Percentiles rank a stretch among this genome's conserved stretches.
These are phyloP conservation scores for Agrotis exclamationis DNA, from an alignment of 2,888 invertebrate genomes.

Conservation along the genomic window DNA sequence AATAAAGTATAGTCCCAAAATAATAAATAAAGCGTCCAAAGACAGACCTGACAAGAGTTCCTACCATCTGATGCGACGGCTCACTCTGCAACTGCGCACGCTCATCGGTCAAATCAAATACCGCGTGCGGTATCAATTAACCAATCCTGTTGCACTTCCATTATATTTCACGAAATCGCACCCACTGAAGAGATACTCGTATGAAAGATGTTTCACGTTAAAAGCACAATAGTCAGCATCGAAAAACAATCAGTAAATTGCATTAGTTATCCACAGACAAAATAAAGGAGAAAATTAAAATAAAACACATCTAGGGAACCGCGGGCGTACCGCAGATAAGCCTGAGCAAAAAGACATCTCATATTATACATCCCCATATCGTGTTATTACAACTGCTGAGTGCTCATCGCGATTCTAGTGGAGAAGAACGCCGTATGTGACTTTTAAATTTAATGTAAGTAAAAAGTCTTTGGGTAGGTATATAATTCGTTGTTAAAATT, in stretches of 20 bases:
- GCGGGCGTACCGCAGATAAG: slow-evolving; percentile 69
- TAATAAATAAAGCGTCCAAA: too few relatives aligned
- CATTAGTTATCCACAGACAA: slow-evolving; percentile 23
- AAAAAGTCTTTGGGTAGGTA: background rate
- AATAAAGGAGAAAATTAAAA: slow-evolving; percentile 71
- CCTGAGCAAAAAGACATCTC: slow-evolving; percentile 79
- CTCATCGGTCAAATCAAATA: too few relatives aligned
- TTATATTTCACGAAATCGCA: too few relatives aligned
- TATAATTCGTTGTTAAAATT: background rate
- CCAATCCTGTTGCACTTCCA: too few relatives aligned
- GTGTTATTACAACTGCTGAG: slow-evolving; percentile 82
- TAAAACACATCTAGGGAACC: slow-evolving; percentile 70
- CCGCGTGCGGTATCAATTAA: too few relatives aligned
- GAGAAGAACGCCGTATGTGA: slow-evolving; percentile 64
- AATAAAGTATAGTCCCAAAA: background rate
- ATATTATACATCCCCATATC: slow-evolving; percentile 81
- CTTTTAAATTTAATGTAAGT: slow-evolving; percentile 36
- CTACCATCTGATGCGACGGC: too few relatives aligned
- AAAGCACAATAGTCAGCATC: background rate
- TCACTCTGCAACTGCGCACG: too few relatives aligned
- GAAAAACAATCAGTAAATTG: slow-evolving; percentile 32
- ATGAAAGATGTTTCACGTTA: background rate
- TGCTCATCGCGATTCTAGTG: slow-evolving; percentile 61
- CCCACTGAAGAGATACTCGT: too few relatives aligned
- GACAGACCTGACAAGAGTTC: too few relatives aligned